Conservation (phyloP, 2,113 vertebrate genomes). For the Sylvilagus bachmani region DNA sequence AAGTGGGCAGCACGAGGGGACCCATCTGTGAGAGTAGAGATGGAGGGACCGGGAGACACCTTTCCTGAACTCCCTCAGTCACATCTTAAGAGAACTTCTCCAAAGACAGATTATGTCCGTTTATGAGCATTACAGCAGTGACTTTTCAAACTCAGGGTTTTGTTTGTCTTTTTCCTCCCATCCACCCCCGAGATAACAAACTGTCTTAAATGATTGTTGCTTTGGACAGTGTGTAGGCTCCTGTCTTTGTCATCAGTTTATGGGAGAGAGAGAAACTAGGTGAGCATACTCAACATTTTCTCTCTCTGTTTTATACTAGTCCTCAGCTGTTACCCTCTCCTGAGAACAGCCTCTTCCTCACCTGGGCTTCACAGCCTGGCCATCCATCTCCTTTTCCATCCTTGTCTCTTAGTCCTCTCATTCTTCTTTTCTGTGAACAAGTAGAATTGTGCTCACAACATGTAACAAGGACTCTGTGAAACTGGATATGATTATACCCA, state of each 20-base stretch:
- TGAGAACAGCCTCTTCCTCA: not conserved
- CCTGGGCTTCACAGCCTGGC: too few relatives aligned
- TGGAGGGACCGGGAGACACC: accelerated
- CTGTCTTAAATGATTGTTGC: not conserved
- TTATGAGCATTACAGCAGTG: not conserved
- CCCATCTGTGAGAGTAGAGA: not conserved
- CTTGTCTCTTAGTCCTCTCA: not conserved
- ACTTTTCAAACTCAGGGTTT: not conserved
- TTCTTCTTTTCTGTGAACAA: not conserved
- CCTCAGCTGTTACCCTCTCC: not conserved
- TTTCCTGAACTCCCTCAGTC: not conserved
- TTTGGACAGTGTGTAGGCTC: not conserved
- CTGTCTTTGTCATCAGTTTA: not conserved
- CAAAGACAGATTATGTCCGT: not conserved
- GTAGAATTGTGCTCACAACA: not conserved
- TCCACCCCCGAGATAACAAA: too few relatives aligned
- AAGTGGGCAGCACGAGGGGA: accelerated
- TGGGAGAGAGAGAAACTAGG: too few relatives aligned
- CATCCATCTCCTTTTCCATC: not conserved
- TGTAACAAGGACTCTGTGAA: not conserved
- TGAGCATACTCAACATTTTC: not conserved
- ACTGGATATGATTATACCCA: not conserved
- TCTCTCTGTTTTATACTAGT: not conserved
- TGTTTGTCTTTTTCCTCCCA: not conserved
- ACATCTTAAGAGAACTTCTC: not conserved